Evolutionary conservation across 2,797 vertebrate species (phyloP).

Genomic region (Columba guinea): DNA sequence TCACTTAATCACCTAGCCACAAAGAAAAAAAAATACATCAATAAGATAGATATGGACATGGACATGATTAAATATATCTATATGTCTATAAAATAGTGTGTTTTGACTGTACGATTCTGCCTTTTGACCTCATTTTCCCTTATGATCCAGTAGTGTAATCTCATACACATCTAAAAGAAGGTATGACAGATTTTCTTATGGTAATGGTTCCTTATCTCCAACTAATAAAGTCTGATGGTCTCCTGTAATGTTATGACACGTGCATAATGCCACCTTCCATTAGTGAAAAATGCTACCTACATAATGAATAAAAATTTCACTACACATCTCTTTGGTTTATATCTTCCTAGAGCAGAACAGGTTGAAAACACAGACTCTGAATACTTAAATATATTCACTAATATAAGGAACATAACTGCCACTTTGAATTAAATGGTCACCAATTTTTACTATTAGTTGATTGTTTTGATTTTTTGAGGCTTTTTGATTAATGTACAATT

Average conservation of each 20-base stretch:
- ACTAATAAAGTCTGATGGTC: background rate
- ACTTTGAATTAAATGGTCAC: background rate
- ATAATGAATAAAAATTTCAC: background rate
- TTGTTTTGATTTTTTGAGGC: rapidly evolving
- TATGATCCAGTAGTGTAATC: background rate
- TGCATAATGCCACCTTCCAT: background rate
- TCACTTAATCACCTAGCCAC: background rate
- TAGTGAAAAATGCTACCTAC: background rate
- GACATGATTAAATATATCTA: background rate
- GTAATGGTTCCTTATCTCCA: background rate
- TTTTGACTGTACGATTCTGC: background rate
- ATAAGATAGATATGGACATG: background rate
- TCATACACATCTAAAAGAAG: background rate
- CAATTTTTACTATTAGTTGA: background rate
- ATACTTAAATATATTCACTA: background rate
- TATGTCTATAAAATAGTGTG: background rate
- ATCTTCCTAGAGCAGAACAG: background rate
- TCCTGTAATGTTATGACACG: background rate
- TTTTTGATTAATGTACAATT: background rate
- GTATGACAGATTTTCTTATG: background rate
- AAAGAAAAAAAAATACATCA: background rate
- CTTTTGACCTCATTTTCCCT: background rate
- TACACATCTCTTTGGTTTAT: background rate
- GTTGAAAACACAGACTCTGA: background rate
- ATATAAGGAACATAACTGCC: background rate